Evolutionary conservation across 2,113 vertebrate species (phyloP).

Genomic region (Podarcis cretensis): DNA sequence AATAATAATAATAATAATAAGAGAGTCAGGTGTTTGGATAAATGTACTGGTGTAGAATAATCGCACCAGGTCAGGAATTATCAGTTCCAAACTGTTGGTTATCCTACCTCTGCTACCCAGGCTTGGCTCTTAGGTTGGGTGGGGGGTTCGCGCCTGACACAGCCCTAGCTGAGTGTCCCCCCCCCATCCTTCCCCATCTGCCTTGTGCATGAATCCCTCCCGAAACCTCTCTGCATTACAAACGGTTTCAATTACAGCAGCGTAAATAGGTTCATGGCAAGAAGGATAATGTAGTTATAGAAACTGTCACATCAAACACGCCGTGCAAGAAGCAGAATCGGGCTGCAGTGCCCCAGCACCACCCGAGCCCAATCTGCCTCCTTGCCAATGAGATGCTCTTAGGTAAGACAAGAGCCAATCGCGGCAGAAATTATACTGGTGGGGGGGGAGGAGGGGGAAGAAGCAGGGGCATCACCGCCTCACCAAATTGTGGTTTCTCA

Average conservation of each 20-base stretch:
- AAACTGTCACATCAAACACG: conserved; percentile 38
- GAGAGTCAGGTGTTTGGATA: accelerated
- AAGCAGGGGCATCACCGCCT: neutral
- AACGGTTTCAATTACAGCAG: neutral
- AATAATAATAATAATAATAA: neutral
- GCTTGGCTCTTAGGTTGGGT: neutral
- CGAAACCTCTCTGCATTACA: neutral
- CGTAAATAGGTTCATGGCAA: neutral
- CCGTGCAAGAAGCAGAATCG: conserved; percentile 3
- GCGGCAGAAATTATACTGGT: neutral
- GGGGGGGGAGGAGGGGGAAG: neutral
- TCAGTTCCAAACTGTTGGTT: neutral
- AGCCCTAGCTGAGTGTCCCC: neutral
- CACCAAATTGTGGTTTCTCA: neutral
- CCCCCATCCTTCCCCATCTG: neutral
- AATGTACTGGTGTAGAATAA: accelerated
- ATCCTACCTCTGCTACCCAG: neutral
- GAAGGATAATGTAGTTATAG: conserved; percentile 31
- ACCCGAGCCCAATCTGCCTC: conserved; percentile 18
- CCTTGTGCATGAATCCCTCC: neutral
- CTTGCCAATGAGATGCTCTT: neutral
- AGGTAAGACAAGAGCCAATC: neutral
- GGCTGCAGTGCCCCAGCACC: conserved; percentile 5
- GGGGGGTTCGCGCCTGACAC: neutral
- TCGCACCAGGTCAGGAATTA: neutral